Evolutionary conservation across 1,140 invertebrate genomes (phyloP).

Genomic region (Paracyclopina nana): DNA sequence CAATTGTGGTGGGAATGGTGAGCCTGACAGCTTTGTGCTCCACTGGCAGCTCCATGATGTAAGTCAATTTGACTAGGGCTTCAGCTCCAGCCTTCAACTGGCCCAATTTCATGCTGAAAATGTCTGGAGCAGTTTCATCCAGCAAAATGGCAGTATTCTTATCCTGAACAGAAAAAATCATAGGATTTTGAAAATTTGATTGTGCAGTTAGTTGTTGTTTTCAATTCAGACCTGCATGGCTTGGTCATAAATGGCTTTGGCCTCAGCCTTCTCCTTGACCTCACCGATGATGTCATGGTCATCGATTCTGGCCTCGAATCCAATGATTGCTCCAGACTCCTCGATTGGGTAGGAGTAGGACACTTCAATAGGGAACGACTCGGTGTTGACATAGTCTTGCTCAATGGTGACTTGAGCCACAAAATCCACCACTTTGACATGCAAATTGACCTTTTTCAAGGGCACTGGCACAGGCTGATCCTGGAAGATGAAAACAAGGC

Average conservation of each 20-base stretch:
- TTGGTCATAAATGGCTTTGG: constrained; percentile 29
- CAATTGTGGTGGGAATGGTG: constrained; percentile 24
- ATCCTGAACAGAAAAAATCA: too few species aligned
- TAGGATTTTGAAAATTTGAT: too few species aligned
- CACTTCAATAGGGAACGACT: constrained; percentile 25
- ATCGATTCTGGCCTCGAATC: constrained; percentile 30
- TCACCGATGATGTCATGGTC: constrained; percentile 26
- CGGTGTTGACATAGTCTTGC: constrained; percentile 25
- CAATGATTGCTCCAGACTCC: constrained; percentile 28
- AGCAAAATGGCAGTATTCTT: constrained; percentile 31
- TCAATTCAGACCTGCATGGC: too few species aligned
- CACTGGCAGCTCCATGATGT: constrained; percentile 30
- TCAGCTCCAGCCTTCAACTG: constrained; percentile 27
- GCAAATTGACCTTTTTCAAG: constrained; percentile 24
- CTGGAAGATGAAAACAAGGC: neutral
- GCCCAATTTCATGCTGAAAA: constrained; percentile 26
- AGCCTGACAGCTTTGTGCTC: constrained; percentile 27
- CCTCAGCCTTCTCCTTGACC: constrained; percentile 31
- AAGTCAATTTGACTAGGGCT: constrained; percentile 31
- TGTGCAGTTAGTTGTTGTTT: too few species aligned
- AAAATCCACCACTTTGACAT: constrained; percentile 26
- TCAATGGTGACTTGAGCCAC: constrained; percentile 26
- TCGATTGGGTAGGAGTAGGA: constrained; percentile 30
- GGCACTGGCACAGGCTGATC: constrained; percentile 20
- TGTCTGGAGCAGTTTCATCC: constrained; percentile 28